A percentile compares a stretch with the other conserved stretches of the same genome.
phyloP scores from a whole-genome alignment of 2,797 vertebrate genomes.

The Coregonus sp. region DNA sequence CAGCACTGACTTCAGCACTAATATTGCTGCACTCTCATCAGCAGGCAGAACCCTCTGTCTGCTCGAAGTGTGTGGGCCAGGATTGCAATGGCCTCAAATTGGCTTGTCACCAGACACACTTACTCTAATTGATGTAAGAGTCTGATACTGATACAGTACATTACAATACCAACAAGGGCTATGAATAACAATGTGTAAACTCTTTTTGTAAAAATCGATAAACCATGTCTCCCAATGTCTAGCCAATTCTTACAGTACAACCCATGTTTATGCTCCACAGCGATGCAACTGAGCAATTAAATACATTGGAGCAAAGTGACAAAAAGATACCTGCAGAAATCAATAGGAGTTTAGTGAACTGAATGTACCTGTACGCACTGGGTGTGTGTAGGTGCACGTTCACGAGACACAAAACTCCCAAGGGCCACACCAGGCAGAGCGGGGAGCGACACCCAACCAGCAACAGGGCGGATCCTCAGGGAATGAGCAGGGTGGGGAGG shows the following conservation, averaged over 20 bases:
- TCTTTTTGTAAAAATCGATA: too few relatives aligned
- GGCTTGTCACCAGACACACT: constrained; percentile 37
- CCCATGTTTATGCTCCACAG: background rate
- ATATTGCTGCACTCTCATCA: constrained; percentile 30
- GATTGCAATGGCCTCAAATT: constrained; percentile 36
- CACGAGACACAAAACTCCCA: constrained; percentile 13
- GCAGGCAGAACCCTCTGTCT: constrained; percentile 22
- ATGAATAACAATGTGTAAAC: too few relatives aligned
- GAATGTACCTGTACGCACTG: constrained; percentile 10
- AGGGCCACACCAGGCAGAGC: constrained; percentile 10
- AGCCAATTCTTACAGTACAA: background rate
- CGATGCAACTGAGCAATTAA: constrained; percentile 31
- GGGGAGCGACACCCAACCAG: constrained; percentile 33
- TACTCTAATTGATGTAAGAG: constrained; percentile 26
- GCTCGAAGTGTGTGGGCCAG: constrained; percentile 23
- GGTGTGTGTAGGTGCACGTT: constrained; percentile 10
- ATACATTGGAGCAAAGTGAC: constrained; percentile 31
- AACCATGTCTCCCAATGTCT: too few relatives aligned
- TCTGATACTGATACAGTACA: constrained; percentile 23
- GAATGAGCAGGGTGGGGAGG: constrained; percentile 33
- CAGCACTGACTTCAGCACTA: constrained; percentile 34
- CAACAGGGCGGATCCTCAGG: constrained; percentile 40
- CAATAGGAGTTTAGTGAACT: constrained; percentile 14
- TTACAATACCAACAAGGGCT: constrained; percentile 27
- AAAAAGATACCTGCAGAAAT: constrained; percentile 29